phyloP scores from a whole-genome alignment of 1,140 invertebrate species.

The Penaeus japonicus region DNA sequence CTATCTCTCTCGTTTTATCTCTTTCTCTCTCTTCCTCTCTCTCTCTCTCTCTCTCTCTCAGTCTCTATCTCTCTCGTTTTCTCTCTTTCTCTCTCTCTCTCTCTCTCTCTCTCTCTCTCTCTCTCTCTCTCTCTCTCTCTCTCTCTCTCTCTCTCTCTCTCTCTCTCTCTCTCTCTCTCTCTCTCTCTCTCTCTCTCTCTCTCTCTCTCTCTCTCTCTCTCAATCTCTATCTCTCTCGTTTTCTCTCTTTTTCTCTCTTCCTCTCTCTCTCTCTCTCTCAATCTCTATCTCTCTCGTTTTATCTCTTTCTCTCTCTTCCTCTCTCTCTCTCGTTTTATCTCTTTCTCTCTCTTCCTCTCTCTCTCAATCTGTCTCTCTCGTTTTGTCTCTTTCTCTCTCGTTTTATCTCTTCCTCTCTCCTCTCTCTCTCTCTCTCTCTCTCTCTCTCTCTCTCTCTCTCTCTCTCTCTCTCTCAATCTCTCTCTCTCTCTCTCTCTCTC shows the following conservation, averaged over 20 bases:
- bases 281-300: too few species aligned
- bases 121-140: too few species aligned
- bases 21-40: neutral
- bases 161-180: too few species aligned
- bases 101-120: too few species aligned
- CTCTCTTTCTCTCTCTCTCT: neutral
- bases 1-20: neutral
- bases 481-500: neutral
- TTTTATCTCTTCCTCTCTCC: neutral
- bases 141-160: too few species aligned
- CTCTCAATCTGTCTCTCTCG: too few species aligned
- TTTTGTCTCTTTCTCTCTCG: too few species aligned
- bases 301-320: too few species aligned
- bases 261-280: neutral
- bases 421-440: conserved; percentile 13
- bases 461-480: conserved; percentile 10
- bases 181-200: neutral
- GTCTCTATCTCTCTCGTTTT: neutral
- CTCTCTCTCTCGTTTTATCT: too few species aligned
- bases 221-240: neutral
- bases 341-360: too few species aligned
- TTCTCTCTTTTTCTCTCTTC: neutral
- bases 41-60: neutral
- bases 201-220: neutral
- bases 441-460: conserved; percentile 21